These are phyloP conservation scores for Bradypus variegatus DNA, from an alignment of 2,797 vertebrate species.

Conservation along the genomic window DNA sequence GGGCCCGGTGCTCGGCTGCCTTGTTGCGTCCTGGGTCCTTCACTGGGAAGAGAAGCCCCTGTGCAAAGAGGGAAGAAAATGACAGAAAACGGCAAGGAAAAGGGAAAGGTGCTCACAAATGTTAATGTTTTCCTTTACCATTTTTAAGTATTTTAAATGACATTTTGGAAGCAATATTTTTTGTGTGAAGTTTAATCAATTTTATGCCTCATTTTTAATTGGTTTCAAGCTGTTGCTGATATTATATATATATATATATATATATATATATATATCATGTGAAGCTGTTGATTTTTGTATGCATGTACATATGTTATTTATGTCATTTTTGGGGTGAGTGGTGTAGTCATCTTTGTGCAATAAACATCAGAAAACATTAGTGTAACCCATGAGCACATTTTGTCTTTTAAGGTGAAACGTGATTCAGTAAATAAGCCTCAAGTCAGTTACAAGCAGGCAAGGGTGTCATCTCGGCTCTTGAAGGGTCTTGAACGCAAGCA, in stretches of 20 bases:
- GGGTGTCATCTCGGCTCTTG: conserved; percentile 7
- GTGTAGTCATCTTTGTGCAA: conserved; percentile 6
- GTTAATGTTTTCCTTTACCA: background rate
- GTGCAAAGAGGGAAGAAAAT: conserved; percentile 1
- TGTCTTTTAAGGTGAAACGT: conserved; percentile 53
- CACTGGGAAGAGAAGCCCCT: background rate
- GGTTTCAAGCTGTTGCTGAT: conserved; percentile 23
- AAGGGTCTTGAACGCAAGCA: conserved; percentile 50
- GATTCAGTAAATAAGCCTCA: conserved; percentile 22
- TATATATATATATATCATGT: too few relatives aligned
- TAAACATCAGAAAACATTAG: conserved; percentile 46
- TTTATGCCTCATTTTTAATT: conserved; percentile 33
- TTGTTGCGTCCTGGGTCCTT: background rate
- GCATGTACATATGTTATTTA: background rate
- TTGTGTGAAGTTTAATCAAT: conserved; percentile 25
- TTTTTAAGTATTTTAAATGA: background rate
- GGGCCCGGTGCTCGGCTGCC: background rate
- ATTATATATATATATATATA: background rate
- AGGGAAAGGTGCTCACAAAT: background rate
- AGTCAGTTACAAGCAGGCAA: conserved; percentile 54
- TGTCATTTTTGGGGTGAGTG: background rate
- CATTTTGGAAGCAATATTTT: conserved; percentile 39
- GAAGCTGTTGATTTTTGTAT: background rate
- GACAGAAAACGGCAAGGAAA: background rate
- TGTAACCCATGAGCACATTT: conserved; percentile 23